Conservation (phyloP, 2,888 invertebrate species). For the Amiota minor region DNA sequence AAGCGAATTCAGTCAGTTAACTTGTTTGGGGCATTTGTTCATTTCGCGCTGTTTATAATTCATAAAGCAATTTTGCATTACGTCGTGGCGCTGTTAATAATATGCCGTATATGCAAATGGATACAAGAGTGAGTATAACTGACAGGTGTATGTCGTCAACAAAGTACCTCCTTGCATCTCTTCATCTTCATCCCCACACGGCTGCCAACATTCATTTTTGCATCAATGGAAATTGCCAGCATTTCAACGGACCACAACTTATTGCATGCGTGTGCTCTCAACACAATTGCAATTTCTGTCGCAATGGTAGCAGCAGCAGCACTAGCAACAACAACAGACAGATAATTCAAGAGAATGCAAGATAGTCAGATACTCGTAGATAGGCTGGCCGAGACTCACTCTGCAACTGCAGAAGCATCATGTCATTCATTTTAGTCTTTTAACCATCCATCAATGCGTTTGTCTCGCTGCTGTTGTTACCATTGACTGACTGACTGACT, state of each 20-base stretch:
- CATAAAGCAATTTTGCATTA: constrained; percentile 59
- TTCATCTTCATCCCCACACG: constrained; percentile 7
- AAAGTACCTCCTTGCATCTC: not conserved
- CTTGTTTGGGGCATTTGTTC: not conserved
- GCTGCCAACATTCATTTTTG: constrained; percentile 3
- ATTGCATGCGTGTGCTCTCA: constrained; percentile 45
- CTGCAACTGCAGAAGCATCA: constrained; percentile 51
- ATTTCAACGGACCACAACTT: constrained; percentile 39
- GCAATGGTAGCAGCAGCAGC: constrained; percentile 15
- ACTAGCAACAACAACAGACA: constrained; percentile 5
- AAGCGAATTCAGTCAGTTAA: constrained; percentile 48
- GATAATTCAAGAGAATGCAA: constrained; percentile 3
- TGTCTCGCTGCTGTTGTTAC: constrained; percentile 38
- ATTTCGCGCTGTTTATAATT: constrained; percentile 54
- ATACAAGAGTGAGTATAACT: constrained; percentile 40
- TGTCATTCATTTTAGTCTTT: constrained; percentile 66
- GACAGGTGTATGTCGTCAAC: constrained; percentile 38
- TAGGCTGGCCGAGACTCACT: not conserved
- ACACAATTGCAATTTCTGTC: not conserved
- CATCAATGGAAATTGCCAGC: constrained; percentile 17
- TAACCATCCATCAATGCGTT: constrained; percentile 60
- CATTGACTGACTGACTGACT: constrained; percentile 22
- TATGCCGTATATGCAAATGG: constrained; percentile 54
- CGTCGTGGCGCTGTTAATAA: constrained; percentile 18
- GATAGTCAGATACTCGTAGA: not conserved